phyloP scores from a whole-genome alignment of 2,797 vertebrate genomes.

The Molossus molossus region DNA sequence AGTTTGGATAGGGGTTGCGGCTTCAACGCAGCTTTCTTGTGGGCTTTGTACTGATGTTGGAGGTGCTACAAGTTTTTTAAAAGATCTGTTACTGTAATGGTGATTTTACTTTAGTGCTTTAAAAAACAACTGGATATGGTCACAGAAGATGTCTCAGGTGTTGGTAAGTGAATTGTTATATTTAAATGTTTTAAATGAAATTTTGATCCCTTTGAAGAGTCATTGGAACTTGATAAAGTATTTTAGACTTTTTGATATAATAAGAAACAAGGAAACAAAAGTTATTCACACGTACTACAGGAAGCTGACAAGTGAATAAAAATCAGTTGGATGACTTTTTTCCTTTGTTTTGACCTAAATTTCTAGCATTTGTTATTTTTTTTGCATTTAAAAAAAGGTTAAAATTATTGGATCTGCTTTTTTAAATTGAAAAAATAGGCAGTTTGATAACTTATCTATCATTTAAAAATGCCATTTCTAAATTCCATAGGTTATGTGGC shows the following conservation, averaged over 20 bases:
- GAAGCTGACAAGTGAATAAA: neutral
- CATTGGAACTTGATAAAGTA: neutral
- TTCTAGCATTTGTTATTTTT: neutral
- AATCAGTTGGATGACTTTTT: slow-evolving; percentile 38
- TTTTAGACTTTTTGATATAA: slow-evolving; percentile 43
- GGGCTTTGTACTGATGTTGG: slow-evolving; percentile 67
- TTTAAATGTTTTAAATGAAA: slow-evolving; percentile 38
- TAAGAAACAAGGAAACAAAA: slow-evolving; percentile 57
- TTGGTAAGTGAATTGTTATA: slow-evolving; percentile 88
- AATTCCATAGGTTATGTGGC: slow-evolving; percentile 30
- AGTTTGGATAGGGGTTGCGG: neutral
- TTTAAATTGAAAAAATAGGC: neutral
- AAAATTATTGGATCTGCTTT: neutral
- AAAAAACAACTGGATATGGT: slow-evolving; percentile 82
- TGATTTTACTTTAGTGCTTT: slow-evolving; percentile 81
- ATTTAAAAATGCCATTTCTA: slow-evolving; percentile 17
- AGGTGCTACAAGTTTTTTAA: slow-evolving; percentile 78
- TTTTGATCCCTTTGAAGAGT: neutral
- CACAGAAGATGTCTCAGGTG: slow-evolving; percentile 88
- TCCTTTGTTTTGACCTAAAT: slow-evolving; percentile 45
- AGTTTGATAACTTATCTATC: slow-evolving; percentile 32
- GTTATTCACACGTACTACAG: slow-evolving; percentile 19
- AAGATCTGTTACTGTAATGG: slow-evolving; percentile 90
- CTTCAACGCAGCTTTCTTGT: slow-evolving; percentile 69
- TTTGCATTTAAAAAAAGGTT: slow-evolving; percentile 16